phyloP scores from a whole-genome alignment of 2,888 invertebrate species.

The Caenorhabditis panamensis region DNA sequence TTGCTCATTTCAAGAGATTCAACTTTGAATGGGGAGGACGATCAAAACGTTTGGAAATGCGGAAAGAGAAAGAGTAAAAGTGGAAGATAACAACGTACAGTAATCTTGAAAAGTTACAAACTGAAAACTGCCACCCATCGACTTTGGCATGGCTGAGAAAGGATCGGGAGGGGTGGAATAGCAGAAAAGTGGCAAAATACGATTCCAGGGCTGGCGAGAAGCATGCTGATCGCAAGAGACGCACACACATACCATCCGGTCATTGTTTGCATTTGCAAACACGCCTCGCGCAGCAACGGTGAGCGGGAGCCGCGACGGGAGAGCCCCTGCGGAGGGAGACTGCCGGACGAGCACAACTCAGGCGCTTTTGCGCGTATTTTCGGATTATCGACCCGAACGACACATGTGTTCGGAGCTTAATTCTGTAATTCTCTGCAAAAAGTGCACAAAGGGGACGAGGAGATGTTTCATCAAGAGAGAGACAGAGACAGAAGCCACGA shows the following conservation, averaged over 20 bases:
- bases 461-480: conserved; percentile 34
- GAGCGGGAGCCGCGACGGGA: conserved; percentile 36
- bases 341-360: conserved; percentile 34
- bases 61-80: not conserved
- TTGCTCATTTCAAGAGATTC: too few species aligned
- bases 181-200: conserved; percentile 61
- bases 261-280: conserved; percentile 57
- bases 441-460: conserved; percentile 38
- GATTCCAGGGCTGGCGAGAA: conserved; percentile 51
- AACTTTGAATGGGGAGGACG: too few species aligned
- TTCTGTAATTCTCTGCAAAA: conserved; percentile 57
- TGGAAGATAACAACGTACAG: not conserved
- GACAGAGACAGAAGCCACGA: conserved; percentile 16
- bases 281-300: conserved; percentile 30
- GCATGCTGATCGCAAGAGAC: conserved; percentile 53
- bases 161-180: conserved; percentile 47
- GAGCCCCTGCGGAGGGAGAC: conserved; percentile 19
- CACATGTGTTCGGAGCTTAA: conserved; percentile 61
- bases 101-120: conserved; percentile 11
- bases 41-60: not conserved
- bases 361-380: conserved; percentile 56
- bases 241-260: conserved; percentile 55
- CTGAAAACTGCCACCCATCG: conserved; percentile 19
- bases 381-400: conserved; percentile 59
- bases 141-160: conserved; percentile 51